These are phyloP conservation scores for Rhadina sibilatrix DNA, from an alignment of 2,113 vertebrate species.

Conservation along the genomic window DNA sequence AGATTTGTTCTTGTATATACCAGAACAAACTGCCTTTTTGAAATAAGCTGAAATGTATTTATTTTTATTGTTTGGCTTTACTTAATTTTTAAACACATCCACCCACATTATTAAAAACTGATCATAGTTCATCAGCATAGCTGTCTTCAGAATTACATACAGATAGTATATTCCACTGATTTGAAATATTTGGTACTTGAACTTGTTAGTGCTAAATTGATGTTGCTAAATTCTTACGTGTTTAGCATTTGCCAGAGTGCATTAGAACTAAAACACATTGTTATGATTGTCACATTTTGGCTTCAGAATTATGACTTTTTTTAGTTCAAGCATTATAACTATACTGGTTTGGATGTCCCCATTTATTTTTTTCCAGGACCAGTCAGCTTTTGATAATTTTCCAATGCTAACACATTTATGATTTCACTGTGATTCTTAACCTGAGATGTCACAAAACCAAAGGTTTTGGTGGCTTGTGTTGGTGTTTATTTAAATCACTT, in stretches of 20 bases:
- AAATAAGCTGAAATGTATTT: neutral
- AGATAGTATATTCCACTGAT: neutral
- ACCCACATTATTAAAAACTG: neutral
- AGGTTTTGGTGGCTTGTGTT: neutral
- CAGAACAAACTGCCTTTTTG: neutral
- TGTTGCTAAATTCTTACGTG: neutral
- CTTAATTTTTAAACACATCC: neutral
- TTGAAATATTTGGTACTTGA: neutral
- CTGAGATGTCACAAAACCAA: neutral
- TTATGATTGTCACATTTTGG: neutral
- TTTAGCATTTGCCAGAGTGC: neutral
- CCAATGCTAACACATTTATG: neutral
- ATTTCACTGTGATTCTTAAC: neutral
- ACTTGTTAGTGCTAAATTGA: neutral
- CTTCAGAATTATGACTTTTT: neutral
- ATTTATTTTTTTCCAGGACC: neutral
- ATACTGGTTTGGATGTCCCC: neutral
- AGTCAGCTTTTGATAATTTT: neutral
- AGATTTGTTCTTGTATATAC: neutral
- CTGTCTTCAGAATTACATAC: neutral
- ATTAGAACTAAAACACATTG: neutral
- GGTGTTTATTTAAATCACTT: neutral
- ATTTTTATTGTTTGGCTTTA: neutral
- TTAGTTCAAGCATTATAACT: neutral
- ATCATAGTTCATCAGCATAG: neutral